These are phyloP conservation scores for Cantharis lateralis DNA, from an alignment of 2,888 invertebrate species.

Conservation along the genomic window DNA sequence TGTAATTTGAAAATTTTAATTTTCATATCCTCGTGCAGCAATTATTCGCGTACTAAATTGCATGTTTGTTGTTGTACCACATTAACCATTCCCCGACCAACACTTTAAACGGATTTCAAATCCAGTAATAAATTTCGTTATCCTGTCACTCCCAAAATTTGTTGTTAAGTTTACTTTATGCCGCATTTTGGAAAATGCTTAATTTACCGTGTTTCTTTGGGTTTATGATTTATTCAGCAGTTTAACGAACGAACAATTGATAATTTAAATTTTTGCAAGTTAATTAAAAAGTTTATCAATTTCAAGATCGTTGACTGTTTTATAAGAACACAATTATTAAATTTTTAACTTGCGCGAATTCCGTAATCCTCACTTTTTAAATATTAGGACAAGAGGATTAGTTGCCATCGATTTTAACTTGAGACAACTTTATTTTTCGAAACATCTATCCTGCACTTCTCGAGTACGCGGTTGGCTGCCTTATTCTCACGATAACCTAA, in stretches of 20 bases:
- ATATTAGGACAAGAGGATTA: neutral
- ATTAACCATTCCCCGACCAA: slow-evolving; percentile 23
- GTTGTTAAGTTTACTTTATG: neutral
- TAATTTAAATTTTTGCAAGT: neutral
- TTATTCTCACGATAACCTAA: neutral
- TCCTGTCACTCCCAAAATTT: slow-evolving; percentile 2
- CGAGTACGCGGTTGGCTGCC: neutral
- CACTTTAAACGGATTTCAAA: slow-evolving; percentile 20
- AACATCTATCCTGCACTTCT: neutral
- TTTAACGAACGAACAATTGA: neutral
- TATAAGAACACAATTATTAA: neutral
- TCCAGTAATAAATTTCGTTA: slow-evolving; percentile 18
- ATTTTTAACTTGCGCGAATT: neutral
- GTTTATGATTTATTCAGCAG: neutral
- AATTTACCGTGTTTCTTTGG: neutral
- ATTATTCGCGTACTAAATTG: slow-evolving; percentile 16
- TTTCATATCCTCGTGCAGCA: neutral
- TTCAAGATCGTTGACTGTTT: neutral
- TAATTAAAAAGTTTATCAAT: neutral
- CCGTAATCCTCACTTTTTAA: neutral
- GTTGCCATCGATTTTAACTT: neutral
- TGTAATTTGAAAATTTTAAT: neutral
- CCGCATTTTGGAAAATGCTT: neutral
- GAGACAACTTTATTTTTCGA: neutral
- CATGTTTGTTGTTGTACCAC: slow-evolving; percentile 13